Evolutionary conservation across 2,888 invertebrate genomes (phyloP), one percentile per base, ranked within the genome.

Genomic region (Phymatocera aterrima): DNA sequence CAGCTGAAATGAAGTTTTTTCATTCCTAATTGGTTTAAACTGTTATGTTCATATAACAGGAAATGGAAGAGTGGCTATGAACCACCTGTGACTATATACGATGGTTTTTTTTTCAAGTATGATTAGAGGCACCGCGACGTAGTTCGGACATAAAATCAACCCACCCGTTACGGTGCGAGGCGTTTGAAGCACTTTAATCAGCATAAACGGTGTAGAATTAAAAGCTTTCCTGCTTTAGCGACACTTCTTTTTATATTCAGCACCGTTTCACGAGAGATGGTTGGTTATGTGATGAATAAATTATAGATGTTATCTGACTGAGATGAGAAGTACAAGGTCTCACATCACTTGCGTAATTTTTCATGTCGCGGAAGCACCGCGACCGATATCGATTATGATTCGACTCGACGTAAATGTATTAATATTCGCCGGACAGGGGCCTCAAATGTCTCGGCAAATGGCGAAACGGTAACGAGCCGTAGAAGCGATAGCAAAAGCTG

Each of bases 381-480:
- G n/a, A 64, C 3, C 2, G 37, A 64, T 64, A 18, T 18, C 18
- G 15, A 64, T 64, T 6, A 37, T 18, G n/a, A 10, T 37, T 64
- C 2, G n/a, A 37, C 5, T 34, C 2, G n/a, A 10, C 18, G 34
- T 34, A 24, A 37, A 37, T 64, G 37, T 37, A 64, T 64, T 64
- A 10, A 37, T 64, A 37, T 12, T 10, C 28, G 15, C 21, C 28
- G 2, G 10, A 57, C 10, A 24, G 28, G 65, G 10, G 18, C 28
- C 28, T 15, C 15, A n/a, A 51, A 34, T 51, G 31, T 72, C n/a
- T 31, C 18, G 51, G 34, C 31, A 48, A 72, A 72, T 48, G 48
- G 31, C 51, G 6, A 21, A 72, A 72, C 34, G 48, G 72, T 72
- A 72, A 72, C 72, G 34, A 72, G 72, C 34, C 34, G 72, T 12